Conservation (phyloP, 2,113 vertebrate genomes). For the Platichthys stellatus region DNA sequence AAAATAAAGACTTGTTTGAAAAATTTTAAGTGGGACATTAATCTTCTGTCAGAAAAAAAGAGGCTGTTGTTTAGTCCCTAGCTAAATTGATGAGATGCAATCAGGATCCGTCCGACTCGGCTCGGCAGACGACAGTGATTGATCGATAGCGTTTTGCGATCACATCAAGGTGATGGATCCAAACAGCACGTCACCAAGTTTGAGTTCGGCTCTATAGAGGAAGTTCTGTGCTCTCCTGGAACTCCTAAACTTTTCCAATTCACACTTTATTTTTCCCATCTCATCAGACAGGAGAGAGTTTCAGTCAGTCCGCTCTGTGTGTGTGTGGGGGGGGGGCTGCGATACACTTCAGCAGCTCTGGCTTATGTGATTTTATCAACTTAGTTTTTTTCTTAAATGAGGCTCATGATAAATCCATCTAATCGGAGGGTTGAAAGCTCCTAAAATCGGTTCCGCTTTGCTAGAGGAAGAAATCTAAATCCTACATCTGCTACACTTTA, state of each 20-base stretch:
- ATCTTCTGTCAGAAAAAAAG: too few species aligned
- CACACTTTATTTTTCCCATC: constrained; percentile 10
- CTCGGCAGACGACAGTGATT: too few species aligned
- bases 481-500: constrained; percentile 38
- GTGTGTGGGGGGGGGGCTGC: constrained; percentile 32
- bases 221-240: constrained; percentile 28
- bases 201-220: constrained; percentile 8
- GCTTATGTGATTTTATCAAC: constrained; percentile 74
- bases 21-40: too few species aligned
- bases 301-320: constrained; percentile 60
- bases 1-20: too few species aligned
- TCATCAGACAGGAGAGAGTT: constrained; percentile 55
- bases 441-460: constrained; percentile 42
- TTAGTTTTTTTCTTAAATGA: constrained; percentile 64
- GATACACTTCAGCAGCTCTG: constrained; percentile 60
- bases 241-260: neutral
- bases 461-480: constrained; percentile 33
- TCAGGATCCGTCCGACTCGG: too few species aligned
- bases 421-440: constrained; percentile 50
- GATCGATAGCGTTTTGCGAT: too few species aligned
- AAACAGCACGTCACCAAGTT: too few species aligned
- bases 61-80: too few species aligned
- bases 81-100: too few species aligned
- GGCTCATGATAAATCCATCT: constrained; percentile 56
- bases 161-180: too few species aligned